Evolutionary conservation across 2,888 invertebrate genomes (phyloP), one percentile per base, ranked within the genome.

Genomic region (Drosophila anomalata): DNA sequence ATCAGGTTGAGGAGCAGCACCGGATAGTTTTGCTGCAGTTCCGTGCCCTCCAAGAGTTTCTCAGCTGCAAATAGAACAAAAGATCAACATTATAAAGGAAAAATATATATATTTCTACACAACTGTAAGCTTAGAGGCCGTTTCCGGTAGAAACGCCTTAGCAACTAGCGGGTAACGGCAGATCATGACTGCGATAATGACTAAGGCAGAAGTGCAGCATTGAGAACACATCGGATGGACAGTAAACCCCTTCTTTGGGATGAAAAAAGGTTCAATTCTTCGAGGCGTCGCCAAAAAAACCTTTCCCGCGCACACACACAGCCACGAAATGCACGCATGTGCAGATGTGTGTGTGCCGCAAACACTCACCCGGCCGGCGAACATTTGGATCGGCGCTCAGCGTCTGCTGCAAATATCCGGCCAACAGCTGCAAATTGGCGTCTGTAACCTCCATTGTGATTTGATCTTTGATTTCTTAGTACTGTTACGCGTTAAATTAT

Each of bases 11-110:
- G 93, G 53, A 99, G 92, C 26, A 98, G 92, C 14, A 98, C 93
- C 0, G 98, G 96, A 93, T 97, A 99, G 90, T 98, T 97, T 89
- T 96, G 96, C 90, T 97, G 98, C 1, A 94, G 93, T 93, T 98
- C 98, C 2, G 98, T 96, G 41, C 96, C 95, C 91, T 97, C 96
- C 75, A 99, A 92, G 91, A 97, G 97, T 88, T 96, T 97, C 91
- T 99, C 99, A 71, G 98, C 98, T 97, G 63, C 17, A 65, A 53
- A 62, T 22, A 2, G 12, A 52, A 48, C 22, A 26, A 55, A 14
- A 41, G 5, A 3, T 1, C 3, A 8, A 11, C n/a, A 4, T 8
- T 39, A 39, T 9, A 1, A 42, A 4, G 1, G 41, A 12, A 42
- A 33, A 20, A 51, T 39, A 59, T 14, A 29, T 11, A 17, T 11